Base-by-base conservation (phyloP, 2,888 invertebrate genomes). In the Ichneumon xanthorius region DNA sequence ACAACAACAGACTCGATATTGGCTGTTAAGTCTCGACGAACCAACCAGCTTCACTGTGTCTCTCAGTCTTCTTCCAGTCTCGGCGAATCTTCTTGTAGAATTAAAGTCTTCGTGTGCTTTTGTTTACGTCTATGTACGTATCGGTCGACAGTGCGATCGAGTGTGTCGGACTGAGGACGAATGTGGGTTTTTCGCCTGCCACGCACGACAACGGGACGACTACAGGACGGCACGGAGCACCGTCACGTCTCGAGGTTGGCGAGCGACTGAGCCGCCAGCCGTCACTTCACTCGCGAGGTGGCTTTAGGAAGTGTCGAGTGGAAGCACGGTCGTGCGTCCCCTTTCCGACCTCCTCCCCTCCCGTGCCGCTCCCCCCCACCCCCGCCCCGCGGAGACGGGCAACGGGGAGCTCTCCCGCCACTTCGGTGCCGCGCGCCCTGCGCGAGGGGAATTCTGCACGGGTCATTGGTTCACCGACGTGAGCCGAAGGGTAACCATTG, bases 191-290 rank as follows among this genome's bases (percentile, higher is more conserved):
- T n/a, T 78, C 80, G 78, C 61, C 78, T 68, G 82, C 63, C 83
- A 79, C 78, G 78, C 84, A 82, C 88, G 85, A 71, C 77, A 86
- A 71, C 78, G 84, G 80, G 75, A 80, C 72, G 82, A 87, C 82
- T 79, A 85, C 83, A 80, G 73, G 82, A 88, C 87, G 85, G 85
- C 83, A 84, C 86, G 65, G 65, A 86, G 86, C 85, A 88, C 89
- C 91, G 88, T 89, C 87, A 84, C 88, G 88, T 87, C 86, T 89
- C 89, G 90, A 88, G 89, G 90, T 89, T 92, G 89, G 89, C 90
- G 91, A 92, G 91, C 92, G 91, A 93, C 93, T 93, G 92, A 92
- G 87, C 89, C 86, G 87, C 88, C 86, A 84, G 87, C 88, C 88
- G 89, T 88, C 89, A 87, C 88, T 87, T 81, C 82, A 79, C 72